These are phyloP conservation scores for Lonchura striata DNA, from an alignment of 2,113 vertebrate genomes.

Conservation along the genomic window DNA sequence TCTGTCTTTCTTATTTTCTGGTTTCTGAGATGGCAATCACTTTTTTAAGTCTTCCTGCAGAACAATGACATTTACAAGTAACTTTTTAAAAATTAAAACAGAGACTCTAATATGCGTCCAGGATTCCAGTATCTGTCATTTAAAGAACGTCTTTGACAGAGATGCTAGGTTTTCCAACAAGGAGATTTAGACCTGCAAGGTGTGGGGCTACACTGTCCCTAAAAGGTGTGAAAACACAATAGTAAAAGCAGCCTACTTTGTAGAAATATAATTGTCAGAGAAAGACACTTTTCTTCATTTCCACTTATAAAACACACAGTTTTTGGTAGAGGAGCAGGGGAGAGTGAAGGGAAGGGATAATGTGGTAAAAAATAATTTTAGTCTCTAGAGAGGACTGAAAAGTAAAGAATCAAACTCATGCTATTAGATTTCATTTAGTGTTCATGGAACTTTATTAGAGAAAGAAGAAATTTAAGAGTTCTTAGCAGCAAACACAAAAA, in stretches of 20 bases:
- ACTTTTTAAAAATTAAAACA: background rate
- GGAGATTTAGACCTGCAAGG: constrained; percentile 20
- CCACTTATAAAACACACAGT: constrained; percentile 10
- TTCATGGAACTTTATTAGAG: background rate
- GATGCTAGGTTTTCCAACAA: background rate
- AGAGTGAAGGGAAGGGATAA: background rate
- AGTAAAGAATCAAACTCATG: background rate
- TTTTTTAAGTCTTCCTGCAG: background rate
- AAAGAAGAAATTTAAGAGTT: background rate
- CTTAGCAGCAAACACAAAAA: background rate
- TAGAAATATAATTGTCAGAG: background rate
- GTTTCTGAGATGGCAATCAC: background rate
- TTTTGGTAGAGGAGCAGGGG: background rate
- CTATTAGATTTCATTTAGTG: background rate
- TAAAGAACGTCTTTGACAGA: background rate
- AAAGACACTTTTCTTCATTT: background rate
- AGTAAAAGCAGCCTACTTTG: background rate
- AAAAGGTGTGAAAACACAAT: background rate
- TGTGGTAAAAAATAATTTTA: background rate
- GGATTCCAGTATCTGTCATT: background rate
- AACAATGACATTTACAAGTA: background rate
- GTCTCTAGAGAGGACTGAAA: background rate
- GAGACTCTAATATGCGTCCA: background rate
- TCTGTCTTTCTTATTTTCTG: background rate
- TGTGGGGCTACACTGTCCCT: background rate